These are phyloP conservation scores for Lasioglossum villosulum DNA, from an alignment of 2,888 invertebrate genomes.

Conservation along the genomic window DNA sequence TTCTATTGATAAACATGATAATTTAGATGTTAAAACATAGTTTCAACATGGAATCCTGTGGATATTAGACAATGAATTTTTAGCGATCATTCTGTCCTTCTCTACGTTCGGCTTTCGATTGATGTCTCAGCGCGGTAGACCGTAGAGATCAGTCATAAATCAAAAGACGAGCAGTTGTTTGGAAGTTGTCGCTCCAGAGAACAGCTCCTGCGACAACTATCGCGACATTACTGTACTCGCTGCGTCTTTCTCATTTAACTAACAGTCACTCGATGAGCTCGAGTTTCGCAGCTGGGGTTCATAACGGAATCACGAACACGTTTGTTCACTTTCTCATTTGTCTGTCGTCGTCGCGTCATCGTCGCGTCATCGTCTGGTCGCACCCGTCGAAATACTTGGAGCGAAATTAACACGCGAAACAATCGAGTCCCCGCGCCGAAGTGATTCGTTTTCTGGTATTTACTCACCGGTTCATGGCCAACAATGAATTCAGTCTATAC, in stretches of 20 bases:
- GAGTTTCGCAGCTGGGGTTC: neutral
- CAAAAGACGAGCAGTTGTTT: no score
- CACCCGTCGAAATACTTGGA: neutral
- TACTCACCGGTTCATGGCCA: conserved; percentile 12
- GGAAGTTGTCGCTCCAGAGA: no score
- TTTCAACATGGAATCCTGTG: no score
- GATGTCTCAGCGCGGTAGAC: no score
- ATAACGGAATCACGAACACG: neutral
- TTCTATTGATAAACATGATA: no score
- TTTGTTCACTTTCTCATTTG: conserved; percentile 14
- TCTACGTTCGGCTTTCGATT: no score
- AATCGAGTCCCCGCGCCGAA: conserved; percentile 12
- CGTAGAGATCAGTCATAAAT: no score
- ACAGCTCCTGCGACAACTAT: no score
- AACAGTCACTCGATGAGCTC: neutral
- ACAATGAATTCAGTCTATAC: conserved; percentile 7
- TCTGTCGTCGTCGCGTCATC: neutral
- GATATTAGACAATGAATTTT: no score
- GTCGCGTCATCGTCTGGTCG: neutral
- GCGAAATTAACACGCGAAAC: conserved; percentile 19
- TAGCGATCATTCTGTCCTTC: no score
- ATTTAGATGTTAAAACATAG: no score
- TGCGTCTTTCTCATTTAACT: neutral
- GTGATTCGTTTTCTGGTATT: neutral
- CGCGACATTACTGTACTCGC: no score